Conservation (phyloP, 2,797 vertebrate genomes). For the Phrynocephalus forsythii region DNA sequence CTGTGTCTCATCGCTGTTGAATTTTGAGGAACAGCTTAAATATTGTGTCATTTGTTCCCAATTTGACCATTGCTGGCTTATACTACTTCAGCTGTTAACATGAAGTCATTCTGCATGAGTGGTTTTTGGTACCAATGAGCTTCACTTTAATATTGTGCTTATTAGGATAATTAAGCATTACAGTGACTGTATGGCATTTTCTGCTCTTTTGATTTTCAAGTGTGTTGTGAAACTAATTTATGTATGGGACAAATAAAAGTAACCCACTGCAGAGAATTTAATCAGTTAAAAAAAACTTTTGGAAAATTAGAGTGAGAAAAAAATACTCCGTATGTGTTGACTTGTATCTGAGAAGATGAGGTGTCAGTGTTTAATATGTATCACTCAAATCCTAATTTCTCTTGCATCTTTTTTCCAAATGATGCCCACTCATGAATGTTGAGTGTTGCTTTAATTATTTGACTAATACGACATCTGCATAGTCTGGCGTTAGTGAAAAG, state of each 20-base stretch:
- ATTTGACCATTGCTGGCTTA: constrained; percentile 54
- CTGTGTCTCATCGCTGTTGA: constrained; percentile 38
- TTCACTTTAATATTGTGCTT: constrained; percentile 52
- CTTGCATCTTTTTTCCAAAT: constrained; percentile 58
- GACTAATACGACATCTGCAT: constrained; percentile 82
- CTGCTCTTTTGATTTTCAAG: constrained; percentile 35
- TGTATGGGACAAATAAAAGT: background rate
- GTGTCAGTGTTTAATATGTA: constrained; percentile 36
- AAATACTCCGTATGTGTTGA: background rate
- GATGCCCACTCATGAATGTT: constrained; percentile 60
- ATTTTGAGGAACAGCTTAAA: constrained; percentile 47
- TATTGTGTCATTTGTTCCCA: constrained; percentile 30
- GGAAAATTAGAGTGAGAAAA: constrained; percentile 27
- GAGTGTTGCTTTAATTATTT: constrained; percentile 79
- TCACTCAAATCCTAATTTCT: constrained; percentile 50
- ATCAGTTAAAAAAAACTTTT: constrained; percentile 27
- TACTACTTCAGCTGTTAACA: constrained; percentile 50
- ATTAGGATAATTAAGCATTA: constrained; percentile 58
- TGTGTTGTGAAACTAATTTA: constrained; percentile 44
- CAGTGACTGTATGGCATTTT: constrained; percentile 44
- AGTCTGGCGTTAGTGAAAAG: constrained; percentile 78
- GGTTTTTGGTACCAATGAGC: constrained; percentile 25
- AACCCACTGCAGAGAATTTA: constrained; percentile 30
- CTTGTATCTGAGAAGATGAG: constrained; percentile 35
- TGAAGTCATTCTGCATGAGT: constrained; percentile 49